Evolutionary conservation across 35 echinoderm and acorn worm genomes (phyloP), one percentile per base, ranked within the genome.

Genomic region (Holothuria glaberrima): DNA sequence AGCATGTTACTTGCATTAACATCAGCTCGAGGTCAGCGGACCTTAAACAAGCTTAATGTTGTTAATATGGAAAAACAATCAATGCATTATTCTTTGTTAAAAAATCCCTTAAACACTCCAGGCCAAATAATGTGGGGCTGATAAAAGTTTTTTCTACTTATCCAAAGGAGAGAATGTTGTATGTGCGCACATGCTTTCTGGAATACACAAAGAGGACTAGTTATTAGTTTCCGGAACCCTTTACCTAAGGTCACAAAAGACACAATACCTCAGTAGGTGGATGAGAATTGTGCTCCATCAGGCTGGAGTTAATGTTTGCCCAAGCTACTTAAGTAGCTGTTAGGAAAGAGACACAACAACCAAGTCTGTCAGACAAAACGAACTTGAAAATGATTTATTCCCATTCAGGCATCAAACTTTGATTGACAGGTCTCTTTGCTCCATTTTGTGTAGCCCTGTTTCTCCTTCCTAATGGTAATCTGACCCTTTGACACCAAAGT

Each of bases 251-350:
- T 90, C 30, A 33, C 16, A n/a, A 78, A 10, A 66, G 69, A 38
- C 54, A 77, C 88, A 6, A 79, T 90, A 77, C 70, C 88, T n/a
- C n/a, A n/a, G n/a, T 34, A 58, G 88, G 28, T 90, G 88, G 89
- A 16, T 90, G 9, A 58, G 32, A 63, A 59, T 0, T 36, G 32
- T 79, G 21, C 1, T 90, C 5, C 20, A 10, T 2, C 59, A 14
- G n/a, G 70, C 88, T 77, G 88, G 88, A 5, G 58, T 90, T 12
- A 34, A 91, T 82, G 27, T 59, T 44, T 17, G 26, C 5, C 21
- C n/a, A n/a, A n/a, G n/a, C n/a, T n/a, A n/a, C n/a, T n/a, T n/a
- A n/a, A n/a, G n/a, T n/a, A n/a, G n/a, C n/a, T n/a, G n/a, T n/a
- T n/a, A n/a, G n/a, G n/a, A n/a, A n/a, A n/a, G n/a, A n/a, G n/a